Evolutionary conservation across 2,797 vertebrate genomes (phyloP).

Genomic region (Poecilia gillii): DNA sequence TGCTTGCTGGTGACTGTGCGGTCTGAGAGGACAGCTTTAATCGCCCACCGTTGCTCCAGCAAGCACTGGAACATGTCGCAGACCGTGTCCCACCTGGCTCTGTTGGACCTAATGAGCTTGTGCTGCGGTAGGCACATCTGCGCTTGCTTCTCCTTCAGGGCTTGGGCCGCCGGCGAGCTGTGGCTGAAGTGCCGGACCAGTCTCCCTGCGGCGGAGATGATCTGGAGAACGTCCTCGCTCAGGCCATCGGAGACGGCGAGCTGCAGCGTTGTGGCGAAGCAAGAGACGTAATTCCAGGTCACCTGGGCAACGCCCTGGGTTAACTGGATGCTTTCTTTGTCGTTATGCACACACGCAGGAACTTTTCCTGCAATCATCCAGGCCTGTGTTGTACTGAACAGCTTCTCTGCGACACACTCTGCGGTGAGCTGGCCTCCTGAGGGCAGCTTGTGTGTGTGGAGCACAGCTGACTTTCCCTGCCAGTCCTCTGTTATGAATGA

Average conservation of each 20-base stretch:
- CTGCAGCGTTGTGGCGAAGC: conserved; percentile 63
- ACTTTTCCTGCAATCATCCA: conserved; percentile 63
- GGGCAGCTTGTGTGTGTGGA: conserved; percentile 64
- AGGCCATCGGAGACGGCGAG: conserved; percentile 58
- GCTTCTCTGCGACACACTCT: conserved; percentile 36
- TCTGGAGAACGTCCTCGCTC: conserved; percentile 54
- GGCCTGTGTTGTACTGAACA: conserved; percentile 42
- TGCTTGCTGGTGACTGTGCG: conserved; percentile 58
- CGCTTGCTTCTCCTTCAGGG: conserved; percentile 65
- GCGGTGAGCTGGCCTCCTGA: conserved; percentile 16
- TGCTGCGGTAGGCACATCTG: conserved; percentile 69
- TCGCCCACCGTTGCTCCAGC: conserved; percentile 71
- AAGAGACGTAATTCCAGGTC: conserved; percentile 59
- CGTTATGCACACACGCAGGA: conserved; percentile 63
- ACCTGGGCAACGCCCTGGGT: background rate
- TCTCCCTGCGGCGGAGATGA: conserved; percentile 57
- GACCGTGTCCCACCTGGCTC: conserved; percentile 66
- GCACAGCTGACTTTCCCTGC: conserved; percentile 66
- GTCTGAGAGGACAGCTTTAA: conserved; percentile 73
- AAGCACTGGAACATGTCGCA: conserved; percentile 69
- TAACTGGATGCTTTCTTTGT: conserved; percentile 6
- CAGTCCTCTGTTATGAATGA: conserved; percentile 75
- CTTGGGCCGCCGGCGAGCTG: conserved; percentile 46
- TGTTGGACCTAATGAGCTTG: conserved; percentile 62
- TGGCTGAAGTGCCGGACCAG: conserved; percentile 64